These are phyloP conservation scores for Phrynocephalus versicolor DNA, from an alignment of 2,113 vertebrate genomes.

Conservation along the genomic window DNA sequence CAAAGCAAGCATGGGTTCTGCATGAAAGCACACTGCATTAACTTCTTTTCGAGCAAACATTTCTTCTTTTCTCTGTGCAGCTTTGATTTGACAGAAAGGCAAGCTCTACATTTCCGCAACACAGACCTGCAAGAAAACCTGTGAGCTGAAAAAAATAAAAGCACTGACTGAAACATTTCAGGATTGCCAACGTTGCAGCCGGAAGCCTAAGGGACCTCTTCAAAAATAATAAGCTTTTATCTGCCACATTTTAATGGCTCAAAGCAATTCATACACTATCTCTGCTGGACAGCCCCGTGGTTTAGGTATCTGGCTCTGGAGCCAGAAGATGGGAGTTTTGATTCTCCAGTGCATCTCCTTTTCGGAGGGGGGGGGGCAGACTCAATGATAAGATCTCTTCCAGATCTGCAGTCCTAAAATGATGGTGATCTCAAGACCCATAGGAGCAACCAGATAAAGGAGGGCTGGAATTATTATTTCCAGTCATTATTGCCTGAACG, in stretches of 20 bases:
- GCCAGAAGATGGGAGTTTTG: too few species aligned
- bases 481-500: neutral
- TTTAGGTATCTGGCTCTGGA: too few species aligned
- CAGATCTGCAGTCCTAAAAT: too few species aligned
- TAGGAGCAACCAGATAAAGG: neutral
- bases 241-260: neutral
- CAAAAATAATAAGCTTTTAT: neutral
- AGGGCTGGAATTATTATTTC: neutral
- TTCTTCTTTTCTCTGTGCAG: slow-evolving; percentile 6
- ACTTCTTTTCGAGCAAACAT: slow-evolving; percentile 33
- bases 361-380: too few species aligned
- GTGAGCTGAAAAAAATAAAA: neutral
- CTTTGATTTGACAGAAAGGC: slow-evolving; percentile 28
- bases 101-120: slow-evolving; percentile 21
- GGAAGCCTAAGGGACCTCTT: neutral
- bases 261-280: neutral
- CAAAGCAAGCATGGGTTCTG: slow-evolving; percentile 59
- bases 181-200: neutral
- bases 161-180: neutral
- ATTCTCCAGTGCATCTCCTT: too few species aligned
- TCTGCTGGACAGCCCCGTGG: too few species aligned
- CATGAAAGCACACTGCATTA: slow-evolving; percentile 54
- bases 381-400: too few species aligned
- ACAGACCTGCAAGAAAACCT: slow-evolving; percentile 7
- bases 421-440: neutral